These are phyloP conservation scores for Syngnathus typhle DNA, from an alignment of 2,113 vertebrate genomes.

Conservation along the genomic window DNA sequence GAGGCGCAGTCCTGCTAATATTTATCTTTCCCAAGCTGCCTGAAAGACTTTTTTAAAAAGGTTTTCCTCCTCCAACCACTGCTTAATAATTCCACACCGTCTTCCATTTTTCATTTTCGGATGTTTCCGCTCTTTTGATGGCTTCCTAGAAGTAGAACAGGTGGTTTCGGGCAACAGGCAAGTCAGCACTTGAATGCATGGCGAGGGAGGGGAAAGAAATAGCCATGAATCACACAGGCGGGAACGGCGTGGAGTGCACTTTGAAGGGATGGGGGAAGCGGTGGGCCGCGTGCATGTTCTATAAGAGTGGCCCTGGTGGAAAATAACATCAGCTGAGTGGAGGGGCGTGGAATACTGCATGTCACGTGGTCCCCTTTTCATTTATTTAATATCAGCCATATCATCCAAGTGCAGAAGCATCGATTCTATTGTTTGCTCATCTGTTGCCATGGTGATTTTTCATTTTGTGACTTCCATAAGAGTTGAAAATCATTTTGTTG, in stretches of 20 bases:
- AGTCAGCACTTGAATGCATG: background rate
- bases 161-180: conserved; percentile 20
- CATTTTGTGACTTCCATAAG: background rate
- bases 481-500: background rate
- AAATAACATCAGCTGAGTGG: background rate
- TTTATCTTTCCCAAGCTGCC: conserved; percentile 33
- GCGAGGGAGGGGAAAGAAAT: conserved; percentile 9
- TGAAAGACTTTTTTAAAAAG: conserved; percentile 16
- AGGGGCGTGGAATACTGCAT: background rate
- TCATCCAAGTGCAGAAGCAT: background rate
- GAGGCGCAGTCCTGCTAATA: conserved; percentile 10
- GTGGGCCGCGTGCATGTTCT: background rate
- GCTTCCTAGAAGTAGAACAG: conserved; percentile 31
- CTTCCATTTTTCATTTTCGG: background rate
- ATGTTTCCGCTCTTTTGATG: background rate
- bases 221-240: conserved; percentile 23
- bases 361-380: background rate
- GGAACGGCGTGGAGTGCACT: conserved; percentile 1
- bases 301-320: background rate
- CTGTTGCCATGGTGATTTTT: background rate
- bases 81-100: background rate
- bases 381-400: background rate
- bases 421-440: background rate
- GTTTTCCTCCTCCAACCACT: background rate
- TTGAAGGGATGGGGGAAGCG: background rate